Evolutionary conservation across 2,888 invertebrate genomes (phyloP).

Genomic region (Drosophila monieri): DNA sequence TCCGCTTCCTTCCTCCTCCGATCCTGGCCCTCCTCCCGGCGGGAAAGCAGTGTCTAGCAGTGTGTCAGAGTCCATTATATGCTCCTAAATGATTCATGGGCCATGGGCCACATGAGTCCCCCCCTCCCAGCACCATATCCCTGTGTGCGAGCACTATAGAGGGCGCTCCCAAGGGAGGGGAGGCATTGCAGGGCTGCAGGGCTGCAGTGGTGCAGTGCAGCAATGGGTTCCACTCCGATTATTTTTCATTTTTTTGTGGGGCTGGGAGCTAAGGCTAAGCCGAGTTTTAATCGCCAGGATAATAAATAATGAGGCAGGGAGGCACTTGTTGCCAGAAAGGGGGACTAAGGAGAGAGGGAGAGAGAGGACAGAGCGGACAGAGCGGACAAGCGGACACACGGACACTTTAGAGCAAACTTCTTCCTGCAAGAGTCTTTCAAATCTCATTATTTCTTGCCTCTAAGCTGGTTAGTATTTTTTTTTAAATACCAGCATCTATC

Average conservation of each 20-base stretch:
- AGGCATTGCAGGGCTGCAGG: constrained; percentile 13
- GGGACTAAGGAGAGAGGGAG: no score
- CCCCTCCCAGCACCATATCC: no score
- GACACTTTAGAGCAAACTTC: no score
- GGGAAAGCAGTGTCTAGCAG: constrained; percentile 33
- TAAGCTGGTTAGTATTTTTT: no score
- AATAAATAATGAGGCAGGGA: neutral
- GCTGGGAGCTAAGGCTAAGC: neutral
- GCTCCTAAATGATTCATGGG: constrained; percentile 59
- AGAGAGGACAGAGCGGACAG: no score
- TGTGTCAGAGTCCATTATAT: constrained; percentile 64
- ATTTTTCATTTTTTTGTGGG: neutral
- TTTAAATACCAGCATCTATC: no score
- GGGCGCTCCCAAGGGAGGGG: constrained; percentile 15
- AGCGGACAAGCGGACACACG: no score
- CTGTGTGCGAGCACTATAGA: neutral
- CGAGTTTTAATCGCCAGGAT: neutral
- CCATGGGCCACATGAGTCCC: constrained; percentile 13
- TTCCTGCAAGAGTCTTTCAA: no score
- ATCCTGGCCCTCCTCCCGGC: neutral
- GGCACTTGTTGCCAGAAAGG: constrained; percentile 1
- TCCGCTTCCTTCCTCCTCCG: no score
- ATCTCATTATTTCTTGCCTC: no score
- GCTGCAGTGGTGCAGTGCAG: constrained; percentile 25
- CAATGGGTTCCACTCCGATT: constrained; percentile 8